Base-by-base conservation (phyloP, 2,888 invertebrate genomes). In the Escarpia spicata region DNA sequence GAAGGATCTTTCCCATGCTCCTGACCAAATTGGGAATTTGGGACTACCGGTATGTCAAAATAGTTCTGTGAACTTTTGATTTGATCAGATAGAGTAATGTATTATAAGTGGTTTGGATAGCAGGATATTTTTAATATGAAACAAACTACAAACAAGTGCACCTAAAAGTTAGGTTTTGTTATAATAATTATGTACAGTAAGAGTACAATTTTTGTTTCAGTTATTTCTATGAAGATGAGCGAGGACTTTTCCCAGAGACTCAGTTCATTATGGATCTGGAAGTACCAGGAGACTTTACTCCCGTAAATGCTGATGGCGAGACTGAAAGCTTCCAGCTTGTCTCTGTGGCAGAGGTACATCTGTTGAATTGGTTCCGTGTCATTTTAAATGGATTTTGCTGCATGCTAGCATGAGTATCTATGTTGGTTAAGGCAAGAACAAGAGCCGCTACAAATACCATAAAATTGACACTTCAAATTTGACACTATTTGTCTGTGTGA, bases 221-320 rank as follows among this genome's bases (percentile, higher is more conserved):
- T 95, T 98, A 99, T 96, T 98, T 98, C 96, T 99, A 98, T 96
- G 98, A 99, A 97, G 98, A 98, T 96, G 98, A 98, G 96, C 97
- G 98, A 95, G 99, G 99, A 0, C 97, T 99, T 90, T 98, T 98
- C 96, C 99, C 99, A 31, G 99, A 99, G 96, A 98, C 98, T 4
- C 98, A 99, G 96, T 99, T 98, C 96, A 98, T 99, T 44, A 99
- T 98, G 96, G 99, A 99, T 96, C 97, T 99, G 95, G 98, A 99
- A 97, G 97, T 99, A 95, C 99, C 99, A 31, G 96, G 97, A 92
- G 98, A 98, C 96, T 99, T 99, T 97, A 97, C 98, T 94, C 99
- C 99, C n/a, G 98, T 97, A 95, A 99, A 99, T 97, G 98, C 98
- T 60, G 99, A 99, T 96, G 99, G 99, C 26, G 99, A 99, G 97